Conservation (phyloP, 2,113 vertebrate genomes). For the Puma concolor region DNA sequence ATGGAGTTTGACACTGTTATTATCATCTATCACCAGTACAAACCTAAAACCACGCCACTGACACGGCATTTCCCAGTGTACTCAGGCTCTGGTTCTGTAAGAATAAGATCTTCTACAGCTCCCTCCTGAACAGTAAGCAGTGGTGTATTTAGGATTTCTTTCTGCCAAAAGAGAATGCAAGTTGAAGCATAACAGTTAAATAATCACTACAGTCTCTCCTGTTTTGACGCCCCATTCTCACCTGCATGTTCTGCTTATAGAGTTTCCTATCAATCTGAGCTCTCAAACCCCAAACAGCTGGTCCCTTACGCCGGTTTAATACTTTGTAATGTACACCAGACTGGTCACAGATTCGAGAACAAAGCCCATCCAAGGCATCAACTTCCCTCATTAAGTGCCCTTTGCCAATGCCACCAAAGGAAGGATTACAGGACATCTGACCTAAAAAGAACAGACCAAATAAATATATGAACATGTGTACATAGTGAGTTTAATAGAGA, state of each 20-base stretch:
- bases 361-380: conserved; percentile 96
- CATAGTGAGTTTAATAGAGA: background rate
- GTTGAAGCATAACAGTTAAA: conserved; percentile 48
- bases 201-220: background rate
- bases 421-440: conserved; percentile 97
- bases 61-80: conserved; percentile 88
- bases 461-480: background rate
- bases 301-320: conserved; percentile 94
- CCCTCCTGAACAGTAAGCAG: conserved; percentile 91
- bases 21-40: background rate
- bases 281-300: conserved; percentile 96
- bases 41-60: conserved; percentile 91
- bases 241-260: conserved; percentile 94
- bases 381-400: conserved; percentile 95
- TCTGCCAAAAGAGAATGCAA: conserved; percentile 85
- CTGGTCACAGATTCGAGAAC: conserved; percentile 92
- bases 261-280: conserved; percentile 95
- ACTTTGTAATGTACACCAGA: conserved; percentile 96
- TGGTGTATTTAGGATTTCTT: conserved; percentile 91
- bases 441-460: conserved; percentile 82
- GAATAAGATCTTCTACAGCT: conserved; percentile 93
- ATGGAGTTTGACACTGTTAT: background rate
- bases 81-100: conserved; percentile 87
- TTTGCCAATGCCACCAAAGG: conserved; percentile 96
- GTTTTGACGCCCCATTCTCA: conserved; percentile 68